phyloP scores from a whole-genome alignment of 1,140 invertebrate species.

The Eupeodes corollae region DNA sequence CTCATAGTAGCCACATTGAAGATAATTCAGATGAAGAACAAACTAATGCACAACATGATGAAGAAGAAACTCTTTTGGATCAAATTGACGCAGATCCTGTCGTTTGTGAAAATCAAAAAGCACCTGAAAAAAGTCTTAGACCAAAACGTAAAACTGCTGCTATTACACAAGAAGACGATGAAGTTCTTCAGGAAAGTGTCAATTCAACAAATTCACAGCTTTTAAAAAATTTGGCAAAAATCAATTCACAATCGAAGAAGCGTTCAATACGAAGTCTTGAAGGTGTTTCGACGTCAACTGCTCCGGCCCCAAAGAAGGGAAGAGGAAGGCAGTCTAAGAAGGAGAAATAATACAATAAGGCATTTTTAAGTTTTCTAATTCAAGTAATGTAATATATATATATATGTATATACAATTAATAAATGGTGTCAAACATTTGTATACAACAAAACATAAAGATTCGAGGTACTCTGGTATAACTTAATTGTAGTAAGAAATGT shows the following conservation, averaged over 20 bases:
- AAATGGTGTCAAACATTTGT: too few relatives aligned
- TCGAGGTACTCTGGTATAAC: too few relatives aligned
- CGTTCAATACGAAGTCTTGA: neutral
- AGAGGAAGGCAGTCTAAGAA: too few relatives aligned
- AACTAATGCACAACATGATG: conserved; percentile 5
- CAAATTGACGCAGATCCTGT: neutral
- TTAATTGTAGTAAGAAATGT: too few relatives aligned
- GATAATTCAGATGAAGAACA: conserved; percentile 12
- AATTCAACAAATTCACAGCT: conserved; percentile 6
- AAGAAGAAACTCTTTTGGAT: conserved; percentile 3
- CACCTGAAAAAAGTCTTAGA: neutral
- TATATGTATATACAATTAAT: too few relatives aligned
- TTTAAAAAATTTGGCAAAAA: conserved; percentile 6
- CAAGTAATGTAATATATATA: too few relatives aligned
- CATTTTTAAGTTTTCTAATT: too few relatives aligned
- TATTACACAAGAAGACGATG: conserved; percentile 2
- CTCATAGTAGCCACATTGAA: conserved; percentile 19
- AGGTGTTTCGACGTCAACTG: too few relatives aligned
- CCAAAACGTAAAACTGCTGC: neutral
- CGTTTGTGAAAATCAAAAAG: neutral
- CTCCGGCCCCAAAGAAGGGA: too few relatives aligned
- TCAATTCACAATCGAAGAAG: conserved; percentile 8
- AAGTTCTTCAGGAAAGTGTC: conserved; percentile 9
- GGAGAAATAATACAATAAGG: too few relatives aligned
- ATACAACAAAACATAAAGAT: too few relatives aligned